These are phyloP conservation scores for Noctua janthina DNA, from an alignment of 2,888 invertebrate species.

Conservation along the genomic window DNA sequence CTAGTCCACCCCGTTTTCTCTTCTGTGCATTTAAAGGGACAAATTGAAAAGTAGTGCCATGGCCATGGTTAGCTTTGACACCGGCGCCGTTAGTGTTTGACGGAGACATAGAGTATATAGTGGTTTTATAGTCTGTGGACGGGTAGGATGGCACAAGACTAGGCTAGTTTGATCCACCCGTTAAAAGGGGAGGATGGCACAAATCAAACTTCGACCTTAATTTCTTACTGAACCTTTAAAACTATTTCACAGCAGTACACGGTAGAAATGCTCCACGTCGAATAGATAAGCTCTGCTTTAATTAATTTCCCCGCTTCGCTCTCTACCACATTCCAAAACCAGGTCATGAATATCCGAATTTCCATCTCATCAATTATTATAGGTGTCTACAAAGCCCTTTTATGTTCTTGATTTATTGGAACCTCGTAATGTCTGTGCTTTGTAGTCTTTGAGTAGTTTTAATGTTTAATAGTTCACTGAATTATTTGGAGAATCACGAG, in stretches of 20 bases:
- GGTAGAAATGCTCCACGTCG: background rate
- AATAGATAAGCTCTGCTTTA: background rate
- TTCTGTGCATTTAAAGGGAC: background rate
- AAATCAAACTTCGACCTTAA: background rate
- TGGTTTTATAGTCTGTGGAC: too few relatives aligned
- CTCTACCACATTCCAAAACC: conserved; percentile 15
- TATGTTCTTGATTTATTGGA: conserved; percentile 54
- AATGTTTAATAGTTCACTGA: conserved; percentile 34
- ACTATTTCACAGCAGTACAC: background rate
- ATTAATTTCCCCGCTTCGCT: background rate
- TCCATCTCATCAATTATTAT: conserved; percentile 49
- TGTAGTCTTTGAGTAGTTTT: conserved; percentile 26
- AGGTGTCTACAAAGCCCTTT: conserved; percentile 48
- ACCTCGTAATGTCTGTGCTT: conserved; percentile 22
- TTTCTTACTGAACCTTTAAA: background rate
- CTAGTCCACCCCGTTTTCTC: background rate
- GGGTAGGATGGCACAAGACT: background rate
- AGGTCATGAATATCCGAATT: conserved; percentile 45
- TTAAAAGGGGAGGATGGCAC: background rate
- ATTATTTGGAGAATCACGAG: conserved; percentile 34
- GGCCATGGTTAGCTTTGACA: background rate
- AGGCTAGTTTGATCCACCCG: background rate
- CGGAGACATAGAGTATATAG: too few relatives aligned
- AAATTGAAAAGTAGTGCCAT: background rate
- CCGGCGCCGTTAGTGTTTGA: background rate